Evolutionary conservation across 1,140 invertebrate species (phyloP).

Genomic region (Aphelinus atriplicis): DNA sequence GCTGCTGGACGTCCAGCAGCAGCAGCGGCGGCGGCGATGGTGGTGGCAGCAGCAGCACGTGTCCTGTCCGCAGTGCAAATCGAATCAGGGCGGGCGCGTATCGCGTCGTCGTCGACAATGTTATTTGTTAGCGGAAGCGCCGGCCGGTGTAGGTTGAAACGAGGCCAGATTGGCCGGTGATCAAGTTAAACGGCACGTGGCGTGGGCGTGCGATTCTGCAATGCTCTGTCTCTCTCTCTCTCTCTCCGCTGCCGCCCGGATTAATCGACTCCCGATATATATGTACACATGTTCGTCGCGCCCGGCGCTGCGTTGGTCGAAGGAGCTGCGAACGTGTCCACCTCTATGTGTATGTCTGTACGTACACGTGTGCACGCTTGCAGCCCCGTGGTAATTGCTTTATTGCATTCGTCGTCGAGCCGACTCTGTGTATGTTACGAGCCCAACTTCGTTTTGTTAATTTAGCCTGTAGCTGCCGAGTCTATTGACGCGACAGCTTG

Average conservation of each 20-base stretch:
- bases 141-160: constrained; percentile 62
- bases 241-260: neutral
- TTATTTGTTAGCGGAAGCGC: constrained; percentile 66
- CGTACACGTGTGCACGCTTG: neutral
- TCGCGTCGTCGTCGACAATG: constrained; percentile 58
- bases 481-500: too few relatives aligned
- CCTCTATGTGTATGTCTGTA: neutral
- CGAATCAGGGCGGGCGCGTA: constrained; percentile 57
- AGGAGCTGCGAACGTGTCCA: neutral
- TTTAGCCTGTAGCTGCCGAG: too few relatives aligned
- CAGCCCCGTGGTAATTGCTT: too few relatives aligned
- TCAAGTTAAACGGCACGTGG: constrained; percentile 68
- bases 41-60: too few relatives aligned
- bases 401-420: too few relatives aligned
- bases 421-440: too few relatives aligned
- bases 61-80: constrained; percentile 55
- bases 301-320: neutral
- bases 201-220: constrained; percentile 47
- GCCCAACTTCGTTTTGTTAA: too few relatives aligned
- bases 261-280: constrained; percentile 33
- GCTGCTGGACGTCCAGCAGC: neutral
- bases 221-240: neutral
- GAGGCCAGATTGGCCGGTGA: constrained; percentile 67
- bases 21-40: neutral
- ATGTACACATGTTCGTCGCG: neutral